Evolutionary conservation across 2,888 invertebrate genomes (phyloP).

Genomic region (Apotomis turbidana): DNA sequence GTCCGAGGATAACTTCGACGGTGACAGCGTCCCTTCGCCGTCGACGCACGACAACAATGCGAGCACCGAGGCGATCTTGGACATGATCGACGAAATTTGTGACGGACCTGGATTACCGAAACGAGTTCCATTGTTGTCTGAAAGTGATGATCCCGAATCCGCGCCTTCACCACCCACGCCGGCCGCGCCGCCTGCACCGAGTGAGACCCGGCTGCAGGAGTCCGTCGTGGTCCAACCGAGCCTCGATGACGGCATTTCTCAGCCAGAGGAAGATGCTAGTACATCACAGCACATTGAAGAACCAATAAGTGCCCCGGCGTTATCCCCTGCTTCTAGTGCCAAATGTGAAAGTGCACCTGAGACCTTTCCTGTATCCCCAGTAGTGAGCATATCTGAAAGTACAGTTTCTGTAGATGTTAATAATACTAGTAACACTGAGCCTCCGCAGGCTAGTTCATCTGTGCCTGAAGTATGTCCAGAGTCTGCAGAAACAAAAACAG

Average conservation of each 20-base stretch:
- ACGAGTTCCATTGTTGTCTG: constrained; percentile 58
- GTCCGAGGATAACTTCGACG: constrained; percentile 78
- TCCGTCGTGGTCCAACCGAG: not conserved
- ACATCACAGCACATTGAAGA: constrained; percentile 41
- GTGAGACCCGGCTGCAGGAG: constrained; percentile 10
- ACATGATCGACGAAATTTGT: constrained; percentile 81
- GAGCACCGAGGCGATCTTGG: constrained; percentile 80
- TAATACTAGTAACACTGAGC: constrained; percentile 52
- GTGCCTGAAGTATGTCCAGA: constrained; percentile 47
- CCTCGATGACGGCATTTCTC: not conserved
- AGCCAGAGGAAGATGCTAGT: constrained; percentile 44
- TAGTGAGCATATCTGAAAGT: constrained; percentile 49
- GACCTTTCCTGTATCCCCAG: constrained; percentile 44
- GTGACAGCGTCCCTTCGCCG: constrained; percentile 78
- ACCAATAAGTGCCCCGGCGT: constrained; percentile 44
- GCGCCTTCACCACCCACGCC: constrained; percentile 15
- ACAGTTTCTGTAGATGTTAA: constrained; percentile 46
- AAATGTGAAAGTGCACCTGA: constrained; percentile 54
- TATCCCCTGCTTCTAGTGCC: constrained; percentile 53
- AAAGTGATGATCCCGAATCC: constrained; percentile 42
- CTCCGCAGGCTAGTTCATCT: constrained; percentile 54
- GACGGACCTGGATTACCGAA: constrained; percentile 77
- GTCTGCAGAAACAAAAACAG: constrained; percentile 46
- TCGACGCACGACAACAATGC: constrained; percentile 76
- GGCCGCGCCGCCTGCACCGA: constrained; percentile 31